Evolutionary conservation across 2,113 vertebrate species (phyloP).

Genomic region (Ellobius talpinus): DNA sequence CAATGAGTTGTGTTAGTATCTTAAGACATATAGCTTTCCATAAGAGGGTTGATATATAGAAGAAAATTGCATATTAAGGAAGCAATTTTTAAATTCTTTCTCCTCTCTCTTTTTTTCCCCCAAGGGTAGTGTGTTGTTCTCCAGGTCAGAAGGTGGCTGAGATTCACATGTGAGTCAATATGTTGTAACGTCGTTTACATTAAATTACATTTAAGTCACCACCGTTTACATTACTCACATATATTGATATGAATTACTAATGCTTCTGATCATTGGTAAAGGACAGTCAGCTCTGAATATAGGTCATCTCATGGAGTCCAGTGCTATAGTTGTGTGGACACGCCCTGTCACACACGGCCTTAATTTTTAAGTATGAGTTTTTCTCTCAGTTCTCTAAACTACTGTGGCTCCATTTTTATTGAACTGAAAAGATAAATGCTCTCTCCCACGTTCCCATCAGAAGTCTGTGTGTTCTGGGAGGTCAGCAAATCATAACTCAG

Average conservation of each 20-base stretch:
- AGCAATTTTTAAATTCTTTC: not conserved
- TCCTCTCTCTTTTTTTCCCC: not conserved
- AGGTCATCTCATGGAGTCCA: not conserved
- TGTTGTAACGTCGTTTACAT: not conserved
- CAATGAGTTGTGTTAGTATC: not conserved
- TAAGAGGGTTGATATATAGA: not conserved
- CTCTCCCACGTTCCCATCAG: slow-evolving; percentile 79
- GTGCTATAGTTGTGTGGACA: not conserved
- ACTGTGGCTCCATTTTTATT: slow-evolving; percentile 71
- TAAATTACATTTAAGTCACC: not conserved
- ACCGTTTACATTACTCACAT: not conserved
- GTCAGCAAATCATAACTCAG: slow-evolving; percentile 83
- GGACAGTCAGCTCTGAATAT: slow-evolving; percentile 57
- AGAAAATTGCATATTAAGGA: not conserved
- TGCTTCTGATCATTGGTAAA: slow-evolving; percentile 53
- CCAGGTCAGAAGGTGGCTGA: not conserved
- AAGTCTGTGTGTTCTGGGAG: slow-evolving; percentile 78
- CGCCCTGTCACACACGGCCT: not conserved
- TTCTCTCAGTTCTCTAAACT: slow-evolving; percentile 59
- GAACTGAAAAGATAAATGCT: slow-evolving; percentile 81
- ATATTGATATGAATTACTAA: slow-evolving; percentile 46
- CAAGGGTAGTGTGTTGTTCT: not conserved
- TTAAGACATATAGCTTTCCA: not conserved
- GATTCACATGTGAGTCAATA: slow-evolving; percentile 9
- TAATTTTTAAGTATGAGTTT: slow-evolving; percentile 53